phyloP scores from a whole-genome alignment of 1,140 invertebrate genomes.

The Orussus abietinus region DNA sequence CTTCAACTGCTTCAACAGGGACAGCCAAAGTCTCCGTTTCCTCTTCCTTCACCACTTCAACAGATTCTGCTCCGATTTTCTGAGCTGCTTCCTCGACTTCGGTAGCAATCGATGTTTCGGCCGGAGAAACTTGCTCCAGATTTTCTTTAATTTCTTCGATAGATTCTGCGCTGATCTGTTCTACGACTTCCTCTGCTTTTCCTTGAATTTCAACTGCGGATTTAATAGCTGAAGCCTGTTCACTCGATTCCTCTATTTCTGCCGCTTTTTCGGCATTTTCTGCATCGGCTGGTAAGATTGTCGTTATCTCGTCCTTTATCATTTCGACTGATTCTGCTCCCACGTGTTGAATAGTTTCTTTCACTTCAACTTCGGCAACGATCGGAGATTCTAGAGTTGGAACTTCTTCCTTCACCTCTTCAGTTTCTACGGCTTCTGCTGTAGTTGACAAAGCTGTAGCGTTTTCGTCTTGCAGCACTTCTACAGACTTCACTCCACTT shows the following conservation, averaged over 20 bases:
- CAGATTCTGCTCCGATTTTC: conserved; percentile 15
- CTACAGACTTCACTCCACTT: no score
- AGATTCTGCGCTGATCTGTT: no score
- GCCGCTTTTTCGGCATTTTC: conserved; percentile 7
- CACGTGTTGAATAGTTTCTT: conserved; percentile 9
- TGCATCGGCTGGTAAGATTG: conserved; percentile 13
- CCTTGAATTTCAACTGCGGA: conserved; percentile 17
- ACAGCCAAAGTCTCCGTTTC: conserved; percentile 24
- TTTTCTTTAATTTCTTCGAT: conserved; percentile 20
- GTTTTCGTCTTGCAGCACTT: no score
- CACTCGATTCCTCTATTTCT: conserved; percentile 12
- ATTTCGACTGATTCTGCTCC: conserved; percentile 32
- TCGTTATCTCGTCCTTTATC: conserved; percentile 39
- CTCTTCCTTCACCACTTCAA: conserved; percentile 10
- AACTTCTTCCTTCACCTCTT: conserved; percentile 5
- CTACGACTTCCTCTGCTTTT: conserved; percentile 16
- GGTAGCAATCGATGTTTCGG: conserved; percentile 20
- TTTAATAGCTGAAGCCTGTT: conserved; percentile 17
- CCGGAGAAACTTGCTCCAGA: no score
- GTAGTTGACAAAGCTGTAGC: not conserved
- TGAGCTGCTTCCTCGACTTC: conserved; percentile 20
- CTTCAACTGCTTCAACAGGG: no score
- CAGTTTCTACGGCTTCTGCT: conserved; percentile 11
- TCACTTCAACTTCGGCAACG: not conserved
- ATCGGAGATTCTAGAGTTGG: not conserved